Base-by-base conservation (phyloP, 2,888 invertebrate genomes). In the Drosophila helvetica region DNA sequence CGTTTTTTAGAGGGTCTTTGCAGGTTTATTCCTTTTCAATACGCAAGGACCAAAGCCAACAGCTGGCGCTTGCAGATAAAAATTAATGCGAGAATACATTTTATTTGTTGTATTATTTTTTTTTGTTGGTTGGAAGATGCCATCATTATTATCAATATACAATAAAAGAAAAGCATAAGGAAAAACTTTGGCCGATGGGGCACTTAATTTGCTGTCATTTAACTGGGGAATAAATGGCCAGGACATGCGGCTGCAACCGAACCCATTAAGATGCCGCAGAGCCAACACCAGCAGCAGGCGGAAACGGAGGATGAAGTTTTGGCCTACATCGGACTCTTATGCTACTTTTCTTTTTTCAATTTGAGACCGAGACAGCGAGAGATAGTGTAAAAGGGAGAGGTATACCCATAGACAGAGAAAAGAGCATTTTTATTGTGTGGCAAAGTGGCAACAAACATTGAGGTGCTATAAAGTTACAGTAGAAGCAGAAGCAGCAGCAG, bases 161-260 rank as follows among this genome's bases (percentile, higher is more conserved):
- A 68, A 75, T 67, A 74, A 57, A 46, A 53, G 38, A 70, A 33
- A 56, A 10, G 33, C 12, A 47, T 61, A 79, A 79, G 57, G 66
- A 72, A 60, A 74, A 86, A 84, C 64, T 77, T 75, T 61, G 72
- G 43, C 63, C 50, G 50, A 12, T 12, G 56, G 68, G 72, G 54
- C 85, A 88, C 81, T 85, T 78, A 86, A 83, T 86, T 75, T 77
- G 71, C 74, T 86, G 80, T 74, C 80, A 70, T 86, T 88, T 80
- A 86, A 78, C 78, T 75, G 69, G 77, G 2, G 75, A 83, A 88
- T 75, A 77, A 84, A 84, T 80, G 80, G 66, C 65, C 76, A 65
- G 60, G 76, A 80, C 73, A 81, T 78, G 84, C 64, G 70, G 73
- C 67, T 66, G 73, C 68, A 73, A 45, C 48, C 38, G 47, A 54